Evolutionary conservation across 2,888 invertebrate genomes (phyloP).

Genomic region (Microplitis manilae): DNA sequence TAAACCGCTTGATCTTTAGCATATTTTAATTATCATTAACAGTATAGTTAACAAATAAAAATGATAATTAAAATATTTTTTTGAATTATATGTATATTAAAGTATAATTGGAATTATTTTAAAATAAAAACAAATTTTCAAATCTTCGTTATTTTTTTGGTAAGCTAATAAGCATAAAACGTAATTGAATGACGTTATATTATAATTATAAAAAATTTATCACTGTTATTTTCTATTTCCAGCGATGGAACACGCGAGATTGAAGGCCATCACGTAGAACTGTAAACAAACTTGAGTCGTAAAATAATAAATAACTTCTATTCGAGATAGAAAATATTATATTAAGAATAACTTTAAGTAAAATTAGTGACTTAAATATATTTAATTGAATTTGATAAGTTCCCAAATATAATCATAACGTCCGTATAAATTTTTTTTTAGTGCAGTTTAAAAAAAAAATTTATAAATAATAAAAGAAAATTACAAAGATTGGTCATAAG

Average conservation of each 20-base stretch:
- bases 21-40: no score
- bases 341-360: no score
- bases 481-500: not conserved
- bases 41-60: no score
- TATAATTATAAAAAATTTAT: not conserved
- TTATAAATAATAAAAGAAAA: not conserved
- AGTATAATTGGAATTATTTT: no score
- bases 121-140: no score
- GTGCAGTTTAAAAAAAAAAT: not conserved
- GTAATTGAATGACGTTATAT: not conserved
- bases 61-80: no score
- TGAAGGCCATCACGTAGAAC: not conserved
- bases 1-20: no score
- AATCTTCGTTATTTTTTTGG: not conserved
- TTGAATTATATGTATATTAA: no score
- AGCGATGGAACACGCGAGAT: not conserved
- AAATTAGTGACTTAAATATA: no score
- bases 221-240: not conserved
- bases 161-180: not conserved
- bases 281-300: not conserved
- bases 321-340: conserved; percentile 2
- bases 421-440: not conserved
- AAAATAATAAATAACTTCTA: not conserved
- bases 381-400: no score
- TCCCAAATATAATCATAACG: not conserved